Evolutionary conservation across 2,797 vertebrate species (phyloP).

Genomic region (Rhinella marina): DNA sequence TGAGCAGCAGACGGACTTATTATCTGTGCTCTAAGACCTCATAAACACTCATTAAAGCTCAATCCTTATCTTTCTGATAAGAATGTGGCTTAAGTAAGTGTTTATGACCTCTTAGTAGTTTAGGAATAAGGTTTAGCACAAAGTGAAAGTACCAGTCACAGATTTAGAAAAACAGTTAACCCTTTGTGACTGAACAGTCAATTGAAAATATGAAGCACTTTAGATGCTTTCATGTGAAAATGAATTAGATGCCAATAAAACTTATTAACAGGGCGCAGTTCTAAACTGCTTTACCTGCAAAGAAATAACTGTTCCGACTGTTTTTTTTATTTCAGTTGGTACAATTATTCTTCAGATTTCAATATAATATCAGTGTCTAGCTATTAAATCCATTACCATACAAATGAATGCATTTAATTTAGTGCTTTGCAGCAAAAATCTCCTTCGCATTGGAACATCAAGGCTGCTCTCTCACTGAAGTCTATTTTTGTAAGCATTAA

Average conservation of each 20-base stretch:
- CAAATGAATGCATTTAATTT: not conserved
- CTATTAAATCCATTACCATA: not conserved
- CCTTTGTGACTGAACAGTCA: too few relatives aligned
- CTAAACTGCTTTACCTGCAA: not conserved
- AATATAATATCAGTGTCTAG: not conserved
- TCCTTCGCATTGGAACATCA: not conserved
- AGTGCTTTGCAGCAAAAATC: not conserved
- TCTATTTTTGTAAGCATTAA: conserved; percentile 26
- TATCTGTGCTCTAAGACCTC: too few relatives aligned
- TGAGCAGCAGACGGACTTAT: too few relatives aligned
- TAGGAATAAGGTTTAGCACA: too few relatives aligned
- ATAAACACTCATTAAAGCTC: too few relatives aligned
- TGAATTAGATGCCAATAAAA: not conserved
- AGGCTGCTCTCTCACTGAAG: not conserved
- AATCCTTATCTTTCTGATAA: too few relatives aligned
- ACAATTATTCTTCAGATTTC: not conserved
- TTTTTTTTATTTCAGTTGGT: not conserved
- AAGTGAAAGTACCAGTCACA: too few relatives aligned
- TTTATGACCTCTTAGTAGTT: too few relatives aligned
- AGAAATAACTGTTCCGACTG: not conserved
- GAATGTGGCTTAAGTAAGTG: too few relatives aligned
- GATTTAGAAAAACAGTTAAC: too few relatives aligned
- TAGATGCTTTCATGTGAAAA: not conserved
- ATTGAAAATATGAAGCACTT: too few relatives aligned
- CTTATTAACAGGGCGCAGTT: not conserved